Percentiles rank a stretch among this genome's conserved stretches.
Evolutionary conservation across 1,140 invertebrate species (phyloP).

Genomic region (Eulimnadia texana): DNA sequence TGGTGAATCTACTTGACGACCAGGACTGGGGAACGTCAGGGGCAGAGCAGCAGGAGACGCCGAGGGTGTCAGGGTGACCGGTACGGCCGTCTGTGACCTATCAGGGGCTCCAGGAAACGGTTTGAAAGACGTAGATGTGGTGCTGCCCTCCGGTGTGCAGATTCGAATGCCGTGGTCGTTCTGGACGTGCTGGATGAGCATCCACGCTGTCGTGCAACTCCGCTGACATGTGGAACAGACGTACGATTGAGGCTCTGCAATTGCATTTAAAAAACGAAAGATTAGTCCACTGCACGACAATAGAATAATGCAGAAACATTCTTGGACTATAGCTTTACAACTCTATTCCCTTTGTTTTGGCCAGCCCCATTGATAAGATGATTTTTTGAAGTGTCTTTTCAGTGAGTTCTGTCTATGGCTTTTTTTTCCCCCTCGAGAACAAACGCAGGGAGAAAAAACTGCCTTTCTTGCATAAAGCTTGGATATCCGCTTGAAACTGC

Average conservation of each 20-base stretch:
- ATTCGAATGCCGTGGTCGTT: constrained; percentile 84
- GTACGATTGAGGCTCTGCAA: constrained; percentile 87
- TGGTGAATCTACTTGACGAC: no score
- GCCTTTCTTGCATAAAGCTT: background rate
- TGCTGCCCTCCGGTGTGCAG: constrained; percentile 39
- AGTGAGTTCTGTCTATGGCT: no score
- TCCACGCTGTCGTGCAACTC: constrained; percentile 78
- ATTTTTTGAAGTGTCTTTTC: no score
- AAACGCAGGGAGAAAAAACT: no score
- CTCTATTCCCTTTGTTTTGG: no score
- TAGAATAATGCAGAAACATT: no score
- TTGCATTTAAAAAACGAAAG: constrained; percentile 23
- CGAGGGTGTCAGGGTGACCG: no score
- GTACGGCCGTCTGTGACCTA: background rate
- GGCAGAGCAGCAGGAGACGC: background rate
- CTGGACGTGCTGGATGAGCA: constrained; percentile 85
- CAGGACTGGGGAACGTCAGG: no score
- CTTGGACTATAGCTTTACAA: no score
- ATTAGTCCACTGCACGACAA: background rate
- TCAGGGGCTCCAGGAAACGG: background rate
- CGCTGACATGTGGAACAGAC: constrained; percentile 88
- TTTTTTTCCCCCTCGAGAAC: no score
- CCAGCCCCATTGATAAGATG: no score
- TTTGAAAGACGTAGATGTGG: background rate
- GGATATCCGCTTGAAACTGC: background rate